These are phyloP conservation scores for Merodon equestris DNA, from an alignment of 2,888 invertebrate species.

Conservation along the genomic window DNA sequence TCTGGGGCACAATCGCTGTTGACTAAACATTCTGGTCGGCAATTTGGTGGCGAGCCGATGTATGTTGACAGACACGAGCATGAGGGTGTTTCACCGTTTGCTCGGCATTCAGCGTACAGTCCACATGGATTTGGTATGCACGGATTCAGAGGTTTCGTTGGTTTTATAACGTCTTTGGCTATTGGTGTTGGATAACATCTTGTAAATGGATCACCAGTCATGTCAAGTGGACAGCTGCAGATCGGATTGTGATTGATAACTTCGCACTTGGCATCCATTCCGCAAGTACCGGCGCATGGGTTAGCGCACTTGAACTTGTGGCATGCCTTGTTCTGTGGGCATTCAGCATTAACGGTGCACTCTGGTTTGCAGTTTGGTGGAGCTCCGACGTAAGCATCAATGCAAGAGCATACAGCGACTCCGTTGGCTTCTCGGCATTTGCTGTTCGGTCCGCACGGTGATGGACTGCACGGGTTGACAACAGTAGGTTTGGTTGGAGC, in stretches of 20 bases:
- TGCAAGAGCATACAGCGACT: constrained; percentile 88
- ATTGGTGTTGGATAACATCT: constrained; percentile 82
- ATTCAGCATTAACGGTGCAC: constrained; percentile 90
- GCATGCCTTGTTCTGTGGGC: constrained; percentile 88
- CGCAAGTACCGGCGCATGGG: constrained; percentile 90
- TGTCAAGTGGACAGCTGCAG: constrained; percentile 86
- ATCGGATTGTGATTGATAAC: constrained; percentile 91
- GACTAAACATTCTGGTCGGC: constrained; percentile 83
- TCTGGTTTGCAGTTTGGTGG: constrained; percentile 91
- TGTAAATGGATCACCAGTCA: constrained; percentile 89
- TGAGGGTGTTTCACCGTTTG: constrained; percentile 81
- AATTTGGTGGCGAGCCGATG: constrained; percentile 85
- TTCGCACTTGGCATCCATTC: constrained; percentile 86
- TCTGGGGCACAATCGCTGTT: constrained; percentile 84
- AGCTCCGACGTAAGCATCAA: constrained; percentile 85
- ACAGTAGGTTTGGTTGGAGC: constrained; percentile 72
- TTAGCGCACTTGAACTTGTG: constrained; percentile 90
- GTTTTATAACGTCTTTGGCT: constrained; percentile 72
- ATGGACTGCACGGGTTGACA: constrained; percentile 84
- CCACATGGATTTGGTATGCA: constrained; percentile 88
- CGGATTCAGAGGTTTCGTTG: constrained; percentile 79
- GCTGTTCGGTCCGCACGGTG: constrained; percentile 90
- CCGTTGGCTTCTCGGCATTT: constrained; percentile 86
- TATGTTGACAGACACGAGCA: constrained; percentile 84
- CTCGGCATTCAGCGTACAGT: constrained; percentile 84